A percentile compares a stretch with the other conserved stretches of the same genome.
Conservation (phyloP, 2,888 invertebrate genomes). For the Limnephilus marmoratus region DNA sequence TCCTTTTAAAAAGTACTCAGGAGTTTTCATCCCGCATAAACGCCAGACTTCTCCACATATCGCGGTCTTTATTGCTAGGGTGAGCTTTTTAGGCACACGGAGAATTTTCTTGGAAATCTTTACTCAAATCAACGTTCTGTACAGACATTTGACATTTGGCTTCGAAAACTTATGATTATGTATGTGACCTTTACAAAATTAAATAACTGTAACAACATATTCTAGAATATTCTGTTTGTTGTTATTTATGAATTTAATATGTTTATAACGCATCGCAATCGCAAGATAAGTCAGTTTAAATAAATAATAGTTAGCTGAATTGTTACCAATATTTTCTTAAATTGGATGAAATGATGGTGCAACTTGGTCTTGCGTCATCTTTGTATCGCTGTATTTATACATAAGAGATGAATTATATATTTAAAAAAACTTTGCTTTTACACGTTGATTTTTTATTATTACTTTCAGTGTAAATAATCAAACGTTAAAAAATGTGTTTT, state of each 20-base stretch:
- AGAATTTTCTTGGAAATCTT: not conserved
- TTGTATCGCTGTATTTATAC: too few species aligned
- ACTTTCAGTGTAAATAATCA: too few species aligned
- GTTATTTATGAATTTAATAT: not conserved
- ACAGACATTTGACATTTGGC: not conserved
- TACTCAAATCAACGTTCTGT: not conserved
- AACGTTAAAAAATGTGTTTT: too few species aligned
- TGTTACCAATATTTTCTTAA: too few species aligned
- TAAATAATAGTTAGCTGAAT: too few species aligned
- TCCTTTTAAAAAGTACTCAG: slow-evolving; percentile 16
- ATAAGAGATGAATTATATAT: too few species aligned
- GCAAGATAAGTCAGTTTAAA: too few species aligned
- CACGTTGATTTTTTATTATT: too few species aligned
- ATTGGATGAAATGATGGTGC: too few species aligned
- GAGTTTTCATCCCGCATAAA: not conserved
- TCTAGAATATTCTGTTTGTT: not conserved
- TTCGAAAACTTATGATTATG: not conserved
- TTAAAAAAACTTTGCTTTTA: too few species aligned
- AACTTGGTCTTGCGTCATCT: too few species aligned
- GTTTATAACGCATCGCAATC: too few species aligned
- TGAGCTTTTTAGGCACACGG: not conserved
- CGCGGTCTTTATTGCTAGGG: not conserved
- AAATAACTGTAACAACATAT: not conserved
- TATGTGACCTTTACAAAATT: not conserved
- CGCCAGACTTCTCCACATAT: not conserved